phyloP scores from a whole-genome alignment of 2,113 vertebrate species.

The Crotalus tigris region DNA sequence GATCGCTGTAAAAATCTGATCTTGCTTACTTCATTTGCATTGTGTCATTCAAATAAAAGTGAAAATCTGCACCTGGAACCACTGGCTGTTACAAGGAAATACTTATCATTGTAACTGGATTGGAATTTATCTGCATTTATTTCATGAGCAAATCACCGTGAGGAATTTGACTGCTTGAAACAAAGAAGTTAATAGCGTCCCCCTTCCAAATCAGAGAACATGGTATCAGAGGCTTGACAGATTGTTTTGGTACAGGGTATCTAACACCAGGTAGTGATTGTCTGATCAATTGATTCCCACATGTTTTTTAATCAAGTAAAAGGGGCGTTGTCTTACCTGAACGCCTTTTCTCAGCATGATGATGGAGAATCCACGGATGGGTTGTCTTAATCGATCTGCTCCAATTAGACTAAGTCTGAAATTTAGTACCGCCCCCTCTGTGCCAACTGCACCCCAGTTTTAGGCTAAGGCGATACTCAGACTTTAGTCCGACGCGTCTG shows the following conservation, averaged over 20 bases:
- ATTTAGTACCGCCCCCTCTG: too few relatives aligned
- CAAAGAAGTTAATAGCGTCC: neutral
- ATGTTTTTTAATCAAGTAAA: neutral
- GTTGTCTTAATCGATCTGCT: too few relatives aligned
- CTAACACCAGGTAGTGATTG: neutral
- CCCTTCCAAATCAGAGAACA: neutral
- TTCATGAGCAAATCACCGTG: neutral
- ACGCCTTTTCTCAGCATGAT: too few relatives aligned
- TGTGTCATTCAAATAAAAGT: neutral
- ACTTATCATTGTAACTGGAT: neutral
- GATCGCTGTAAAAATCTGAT: neutral
- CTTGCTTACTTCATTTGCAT: neutral
- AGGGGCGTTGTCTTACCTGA: too few relatives aligned
- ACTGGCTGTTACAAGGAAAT: neutral
- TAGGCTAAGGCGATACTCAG: too few relatives aligned
- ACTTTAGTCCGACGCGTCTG: too few relatives aligned
- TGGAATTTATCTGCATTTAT: neutral
- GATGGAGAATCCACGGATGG: too few relatives aligned
- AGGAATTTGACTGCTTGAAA: neutral
- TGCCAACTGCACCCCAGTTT: too few relatives aligned
- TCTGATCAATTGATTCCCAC: neutral
- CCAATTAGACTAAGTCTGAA: too few relatives aligned
- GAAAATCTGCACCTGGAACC: neutral
- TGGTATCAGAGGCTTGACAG: neutral
- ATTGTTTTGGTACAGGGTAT: neutral